Conservation (phyloP, 2,797 vertebrate genomes). For the Heteromormyrus szaboi region DNA sequence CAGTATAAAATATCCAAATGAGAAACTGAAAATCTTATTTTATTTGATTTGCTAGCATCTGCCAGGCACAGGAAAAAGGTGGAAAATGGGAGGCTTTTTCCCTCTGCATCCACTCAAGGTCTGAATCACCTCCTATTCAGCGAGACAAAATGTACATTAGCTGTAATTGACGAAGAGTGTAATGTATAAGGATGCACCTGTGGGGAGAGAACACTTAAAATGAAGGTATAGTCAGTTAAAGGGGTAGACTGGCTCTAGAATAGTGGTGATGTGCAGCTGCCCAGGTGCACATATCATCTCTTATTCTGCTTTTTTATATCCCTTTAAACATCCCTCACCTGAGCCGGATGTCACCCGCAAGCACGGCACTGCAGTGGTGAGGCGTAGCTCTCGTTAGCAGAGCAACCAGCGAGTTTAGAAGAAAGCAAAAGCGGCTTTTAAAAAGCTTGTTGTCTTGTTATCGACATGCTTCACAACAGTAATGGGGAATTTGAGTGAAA, state of each 20-base stretch:
- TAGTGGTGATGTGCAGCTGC: not conserved
- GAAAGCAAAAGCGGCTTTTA: not conserved
- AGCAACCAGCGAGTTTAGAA: not conserved
- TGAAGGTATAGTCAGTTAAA: constrained; percentile 6
- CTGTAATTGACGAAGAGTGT: constrained; percentile 11
- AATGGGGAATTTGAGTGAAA: not conserved
- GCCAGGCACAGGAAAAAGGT: not conserved
- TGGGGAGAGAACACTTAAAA: not conserved
- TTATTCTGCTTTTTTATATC: not conserved
- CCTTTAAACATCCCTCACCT: constrained; percentile 6
- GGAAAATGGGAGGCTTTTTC: not conserved
- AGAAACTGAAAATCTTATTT: constrained; percentile 5
- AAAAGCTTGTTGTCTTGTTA: not conserved
- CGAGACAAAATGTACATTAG: constrained; percentile 9
- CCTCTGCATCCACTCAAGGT: not conserved
- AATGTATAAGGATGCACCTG: constrained; percentile 3
- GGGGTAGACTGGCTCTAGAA: not conserved
- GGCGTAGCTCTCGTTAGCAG: not conserved
- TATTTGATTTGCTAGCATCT: constrained; percentile 2
- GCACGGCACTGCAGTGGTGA: not conserved
- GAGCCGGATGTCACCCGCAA: not conserved
- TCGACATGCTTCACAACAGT: not conserved
- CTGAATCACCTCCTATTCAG: constrained; percentile 19
- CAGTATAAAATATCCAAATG: constrained; percentile 1
- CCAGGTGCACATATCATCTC: not conserved